phyloP scores from a whole-genome alignment of 2,888 invertebrate genomes.

The Idaea biselata region DNA sequence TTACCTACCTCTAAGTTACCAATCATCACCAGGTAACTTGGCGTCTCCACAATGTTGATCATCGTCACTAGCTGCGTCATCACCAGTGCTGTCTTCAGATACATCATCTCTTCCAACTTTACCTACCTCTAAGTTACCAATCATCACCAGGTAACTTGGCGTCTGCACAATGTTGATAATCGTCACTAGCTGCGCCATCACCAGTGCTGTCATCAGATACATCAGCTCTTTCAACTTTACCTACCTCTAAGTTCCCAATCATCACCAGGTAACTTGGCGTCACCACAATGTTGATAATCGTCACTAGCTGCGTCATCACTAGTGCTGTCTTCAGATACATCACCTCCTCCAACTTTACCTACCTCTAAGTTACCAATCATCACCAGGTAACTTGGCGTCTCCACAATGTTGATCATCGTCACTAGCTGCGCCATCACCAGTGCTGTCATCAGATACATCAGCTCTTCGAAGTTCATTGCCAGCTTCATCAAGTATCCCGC shows the following conservation, averaged over 20 bases:
- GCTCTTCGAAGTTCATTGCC: conserved; percentile 40
- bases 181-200: conserved; percentile 50
- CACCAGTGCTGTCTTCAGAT: no score
- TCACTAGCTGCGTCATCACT: no score
- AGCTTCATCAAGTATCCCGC: conserved; percentile 54
- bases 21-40: no score
- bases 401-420: conserved; percentile 46
- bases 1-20: no score
- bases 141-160: conserved; percentile 57
- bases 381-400: conserved; percentile 60
- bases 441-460: conserved; percentile 51
- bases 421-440: conserved; percentile 53
- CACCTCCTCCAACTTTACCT: conserved; percentile 18
- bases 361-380: conserved; percentile 57
- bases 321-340: no score
- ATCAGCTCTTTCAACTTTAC: conserved; percentile 39
- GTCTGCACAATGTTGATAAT: conserved; percentile 54
- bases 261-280: no score
- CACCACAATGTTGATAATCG: no score
- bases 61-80: no score
- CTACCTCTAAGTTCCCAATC: no score
- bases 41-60: no score
- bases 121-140: conserved; percentile 54
- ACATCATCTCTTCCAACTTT: not conserved
- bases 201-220: conserved; percentile 51